Conservation (phyloP, 2,888 invertebrate species). For the Ceriagrion tenellum region DNA sequence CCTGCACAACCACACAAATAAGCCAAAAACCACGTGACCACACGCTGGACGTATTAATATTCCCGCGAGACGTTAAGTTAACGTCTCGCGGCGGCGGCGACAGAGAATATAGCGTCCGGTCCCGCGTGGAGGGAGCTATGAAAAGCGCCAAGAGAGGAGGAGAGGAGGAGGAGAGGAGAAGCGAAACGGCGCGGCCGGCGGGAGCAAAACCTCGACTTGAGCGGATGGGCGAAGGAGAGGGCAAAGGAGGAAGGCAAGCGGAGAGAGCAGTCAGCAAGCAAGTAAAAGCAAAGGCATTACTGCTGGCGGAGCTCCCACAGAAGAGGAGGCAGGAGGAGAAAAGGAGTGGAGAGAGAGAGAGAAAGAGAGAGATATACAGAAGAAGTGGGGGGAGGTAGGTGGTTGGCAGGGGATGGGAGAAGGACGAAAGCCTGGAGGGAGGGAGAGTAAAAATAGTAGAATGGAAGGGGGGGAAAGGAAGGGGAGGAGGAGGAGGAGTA, state of each 20-base stretch:
- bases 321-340: not conserved
- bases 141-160: slow-evolving; percentile 57
- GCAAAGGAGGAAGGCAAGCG: not conserved
- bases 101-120: not conserved
- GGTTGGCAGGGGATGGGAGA: slow-evolving; percentile 14
- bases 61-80: no score
- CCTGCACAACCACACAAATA: no score
- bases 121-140: not conserved
- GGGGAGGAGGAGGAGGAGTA: not conserved
- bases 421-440: not conserved
- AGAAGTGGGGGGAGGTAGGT: not conserved
- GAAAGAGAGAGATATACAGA: no score
- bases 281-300: not conserved
- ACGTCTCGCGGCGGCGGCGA: not conserved
- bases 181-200: no score
- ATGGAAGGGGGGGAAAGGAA: not conserved
- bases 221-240: not conserved
- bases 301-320: not conserved
- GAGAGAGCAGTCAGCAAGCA: no score
- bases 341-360: no score
- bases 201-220: no score
- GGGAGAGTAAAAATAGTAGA: not conserved
- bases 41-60: no score
- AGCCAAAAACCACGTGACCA: no score
- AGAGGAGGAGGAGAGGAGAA: slow-evolving; percentile 14